A percentile compares a stretch with the other conserved stretches of the same genome.
phyloP scores from a whole-genome alignment of 1,140 invertebrate species.

The Aphis gossypii region DNA sequence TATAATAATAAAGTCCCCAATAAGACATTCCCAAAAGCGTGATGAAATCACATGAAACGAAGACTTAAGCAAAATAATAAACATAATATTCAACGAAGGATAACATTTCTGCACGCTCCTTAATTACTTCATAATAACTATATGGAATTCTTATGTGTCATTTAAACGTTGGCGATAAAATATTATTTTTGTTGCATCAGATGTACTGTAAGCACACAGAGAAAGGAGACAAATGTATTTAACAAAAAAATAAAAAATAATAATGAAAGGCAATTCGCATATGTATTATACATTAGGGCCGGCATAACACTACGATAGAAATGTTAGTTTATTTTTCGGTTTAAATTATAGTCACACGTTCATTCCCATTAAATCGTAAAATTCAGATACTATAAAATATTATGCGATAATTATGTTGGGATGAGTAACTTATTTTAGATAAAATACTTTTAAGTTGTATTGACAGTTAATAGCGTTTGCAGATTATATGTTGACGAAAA shows the following conservation, averaged over 20 bases:
- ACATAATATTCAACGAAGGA: background rate
- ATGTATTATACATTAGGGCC: background rate
- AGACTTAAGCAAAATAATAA: background rate
- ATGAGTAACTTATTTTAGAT: background rate
- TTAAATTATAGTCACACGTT: background rate
- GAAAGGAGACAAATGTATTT: constrained; percentile 37
- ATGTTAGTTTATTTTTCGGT: background rate
- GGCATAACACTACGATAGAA: background rate
- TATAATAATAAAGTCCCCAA: background rate
- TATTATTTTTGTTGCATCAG: constrained; percentile 34
- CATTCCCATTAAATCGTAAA: background rate
- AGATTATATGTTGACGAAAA: background rate
- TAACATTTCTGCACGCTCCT: background rate
- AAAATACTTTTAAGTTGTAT: background rate
- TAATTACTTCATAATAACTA: constrained; percentile 45
- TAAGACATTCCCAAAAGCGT: background rate
- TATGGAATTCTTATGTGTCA: background rate
- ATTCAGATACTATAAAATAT: background rate
- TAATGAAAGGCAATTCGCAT: background rate
- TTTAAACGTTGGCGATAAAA: background rate
- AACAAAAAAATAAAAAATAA: background rate
- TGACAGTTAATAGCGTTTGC: background rate
- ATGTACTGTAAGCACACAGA: background rate
- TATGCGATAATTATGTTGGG: background rate
- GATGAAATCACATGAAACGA: constrained; percentile 9